Conservation (phyloP, 1,140 invertebrate species). For the Drosophila varians region DNA sequence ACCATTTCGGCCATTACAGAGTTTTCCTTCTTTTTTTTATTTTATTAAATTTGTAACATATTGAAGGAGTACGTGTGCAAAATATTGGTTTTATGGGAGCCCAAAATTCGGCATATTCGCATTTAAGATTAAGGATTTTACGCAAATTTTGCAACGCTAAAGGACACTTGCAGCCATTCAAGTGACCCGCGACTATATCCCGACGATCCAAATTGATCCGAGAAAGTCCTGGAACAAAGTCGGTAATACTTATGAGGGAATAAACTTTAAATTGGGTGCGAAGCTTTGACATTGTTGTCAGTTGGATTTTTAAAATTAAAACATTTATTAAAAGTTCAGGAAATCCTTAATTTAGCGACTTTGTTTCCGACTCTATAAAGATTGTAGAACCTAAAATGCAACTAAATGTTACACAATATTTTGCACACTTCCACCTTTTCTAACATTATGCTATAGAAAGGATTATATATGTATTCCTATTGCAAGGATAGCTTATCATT, state of each 20-base stretch:
- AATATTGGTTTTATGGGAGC: neutral
- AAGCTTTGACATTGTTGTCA: conserved; percentile 1
- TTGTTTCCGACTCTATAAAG: conserved; percentile 4
- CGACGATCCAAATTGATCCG: conserved; percentile 43
- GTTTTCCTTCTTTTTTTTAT: conserved; percentile 11
- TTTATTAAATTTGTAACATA: neutral
- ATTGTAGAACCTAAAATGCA: neutral
- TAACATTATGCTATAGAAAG: conserved; percentile 14
- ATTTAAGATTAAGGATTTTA: conserved; percentile 66
- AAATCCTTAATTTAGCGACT: conserved; percentile 26
- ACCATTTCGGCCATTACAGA: conserved; percentile 29
- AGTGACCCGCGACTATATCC: conserved; percentile 69
- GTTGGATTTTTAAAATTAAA: neutral
- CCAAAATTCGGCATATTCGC: conserved; percentile 3
- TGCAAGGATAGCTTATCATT: conserved; percentile 21
- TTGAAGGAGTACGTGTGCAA: conserved; percentile 18
- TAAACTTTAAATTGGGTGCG: conserved; percentile 16
- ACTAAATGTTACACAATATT: conserved; percentile 20
- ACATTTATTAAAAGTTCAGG: neutral
- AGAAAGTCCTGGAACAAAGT: neutral
- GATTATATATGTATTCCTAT: neutral
- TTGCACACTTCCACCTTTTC: conserved; percentile 16
- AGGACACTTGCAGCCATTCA: conserved; percentile 82
- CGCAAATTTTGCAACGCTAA: conserved; percentile 65
- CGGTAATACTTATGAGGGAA: conserved; percentile 39